A percentile compares a stretch with the other conserved stretches of the same genome.
These are phyloP conservation scores for Nibea coibor DNA, from an alignment of 2,113 vertebrate species.

Conservation along the genomic window DNA sequence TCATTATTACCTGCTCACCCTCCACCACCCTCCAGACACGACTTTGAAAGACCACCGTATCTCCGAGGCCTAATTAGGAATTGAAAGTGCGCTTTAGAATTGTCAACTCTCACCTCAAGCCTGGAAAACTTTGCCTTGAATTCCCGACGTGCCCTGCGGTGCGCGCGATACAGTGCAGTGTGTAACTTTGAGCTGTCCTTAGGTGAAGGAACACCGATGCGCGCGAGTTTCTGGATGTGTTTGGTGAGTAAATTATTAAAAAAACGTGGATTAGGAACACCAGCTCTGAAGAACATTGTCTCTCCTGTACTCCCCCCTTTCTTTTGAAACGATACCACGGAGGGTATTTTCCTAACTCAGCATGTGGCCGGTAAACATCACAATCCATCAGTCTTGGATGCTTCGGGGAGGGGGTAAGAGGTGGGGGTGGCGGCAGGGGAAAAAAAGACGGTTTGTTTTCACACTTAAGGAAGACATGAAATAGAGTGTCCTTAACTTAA, in stretches of 20 bases:
- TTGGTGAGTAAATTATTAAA: constrained; percentile 80
- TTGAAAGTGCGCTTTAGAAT: constrained; percentile 85
- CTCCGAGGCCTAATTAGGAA: constrained; percentile 85
- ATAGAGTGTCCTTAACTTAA: constrained; percentile 99
- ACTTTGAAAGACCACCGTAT: constrained; percentile 82
- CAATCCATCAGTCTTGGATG: constrained; percentile 92
- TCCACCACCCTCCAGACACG: constrained; percentile 58
- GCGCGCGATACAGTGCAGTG: not conserved
- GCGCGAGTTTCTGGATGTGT: constrained; percentile 45
- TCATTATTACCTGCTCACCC: constrained; percentile 85
- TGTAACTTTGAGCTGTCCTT: constrained; percentile 95
- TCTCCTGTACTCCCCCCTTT: constrained; percentile 19
- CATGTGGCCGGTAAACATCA: constrained; percentile 94
- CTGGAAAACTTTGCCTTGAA: constrained; percentile 91
- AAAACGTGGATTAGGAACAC: constrained; percentile 73
- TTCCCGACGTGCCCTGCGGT: constrained; percentile 87
- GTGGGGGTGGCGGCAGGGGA: constrained; percentile 12
- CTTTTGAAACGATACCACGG: constrained; percentile 65
- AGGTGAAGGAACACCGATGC: constrained; percentile 86
- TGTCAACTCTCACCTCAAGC: constrained; percentile 96
- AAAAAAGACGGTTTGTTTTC: constrained; percentile 93
- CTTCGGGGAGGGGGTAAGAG: constrained; percentile 12
- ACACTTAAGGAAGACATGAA: constrained; percentile 99
- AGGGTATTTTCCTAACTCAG: constrained; percentile 78
- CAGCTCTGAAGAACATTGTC: constrained; percentile 25